Conservation (phyloP, 1,140 invertebrate species). For the Cotesia glomerata region DNA sequence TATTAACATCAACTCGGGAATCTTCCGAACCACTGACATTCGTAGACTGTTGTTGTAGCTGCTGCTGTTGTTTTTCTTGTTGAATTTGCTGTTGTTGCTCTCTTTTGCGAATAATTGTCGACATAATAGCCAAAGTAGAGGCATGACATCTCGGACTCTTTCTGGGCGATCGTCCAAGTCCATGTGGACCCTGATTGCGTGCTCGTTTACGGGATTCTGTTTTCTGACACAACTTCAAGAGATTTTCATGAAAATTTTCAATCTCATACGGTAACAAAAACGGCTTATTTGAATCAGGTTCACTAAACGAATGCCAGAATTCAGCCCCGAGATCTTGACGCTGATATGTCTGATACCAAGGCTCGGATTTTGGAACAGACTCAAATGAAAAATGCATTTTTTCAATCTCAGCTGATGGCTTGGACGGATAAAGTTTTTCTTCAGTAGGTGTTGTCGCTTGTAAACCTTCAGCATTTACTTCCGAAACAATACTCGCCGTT, state of each 20-base stretch:
- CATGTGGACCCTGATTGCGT: conserved; percentile 22
- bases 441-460: conserved; percentile 55
- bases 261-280: conserved; percentile 81
- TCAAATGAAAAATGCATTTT: conserved; percentile 79
- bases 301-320: conserved; percentile 61
- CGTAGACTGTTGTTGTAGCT: conserved; percentile 24
- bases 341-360: conserved; percentile 80
- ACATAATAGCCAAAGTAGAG: conserved; percentile 80
- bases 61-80: too few relatives aligned
- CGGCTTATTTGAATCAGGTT: conserved; percentile 62
- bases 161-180: conserved; percentile 69
- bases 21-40: conserved; percentile 43
- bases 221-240: conserved; percentile 41
- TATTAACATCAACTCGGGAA: conserved; percentile 17
- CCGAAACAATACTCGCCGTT: background rate
- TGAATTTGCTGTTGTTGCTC: conserved; percentile 45
- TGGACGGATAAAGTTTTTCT: conserved; percentile 53
- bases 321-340: conserved; percentile 75
- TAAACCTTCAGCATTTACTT: conserved; percentile 52
- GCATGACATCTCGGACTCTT: conserved; percentile 86
- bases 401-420: conserved; percentile 67
- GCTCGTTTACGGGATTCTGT: conserved; percentile 42
- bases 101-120: conserved; percentile 55
- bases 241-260: conserved; percentile 59
- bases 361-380: conserved; percentile 71